Evolutionary conservation across 2,797 vertebrate species (phyloP), one percentile per base, ranked within the genome.

Genomic region (Falco novaeseelandiae): DNA sequence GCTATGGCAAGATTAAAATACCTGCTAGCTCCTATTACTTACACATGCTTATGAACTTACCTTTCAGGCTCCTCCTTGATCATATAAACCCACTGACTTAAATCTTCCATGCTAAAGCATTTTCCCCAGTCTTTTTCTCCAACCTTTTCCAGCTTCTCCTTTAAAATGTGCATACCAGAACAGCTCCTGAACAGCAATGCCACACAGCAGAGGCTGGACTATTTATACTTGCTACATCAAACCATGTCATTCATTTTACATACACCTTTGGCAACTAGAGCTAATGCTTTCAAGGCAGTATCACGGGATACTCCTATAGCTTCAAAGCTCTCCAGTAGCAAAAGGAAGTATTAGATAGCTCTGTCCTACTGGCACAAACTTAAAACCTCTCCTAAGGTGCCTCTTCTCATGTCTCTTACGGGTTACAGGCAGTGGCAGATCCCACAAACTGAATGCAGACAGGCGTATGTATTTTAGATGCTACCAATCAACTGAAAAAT

Each of bases 401-500:
- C 61, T 91, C 62, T 81, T 87, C 34, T 54, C 20, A 23, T 14
- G 34, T 81, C 42, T 21, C 34, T 70, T 76, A 54, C 4, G 44
- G 89, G 78, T 81, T 89, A 88, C 48, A 89, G 48, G 69, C 40
- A 74, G 82, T 8, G 14, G 54, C 58, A 83, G 66, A 92, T 79
- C 49, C 61, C 66, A 88, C 51, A 91, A 49, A 83, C 70, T 18
- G 51, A 95, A 94, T 48, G 69, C 42, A 95, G 72, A 59, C 72
- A 89, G 77, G 78, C 17, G 1, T 36, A 77, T 14, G n/a, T 57
- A 88, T 34, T 83, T 79, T 7, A 73, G 63, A 94, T 83, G 83
- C 63, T 89, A 83, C 84, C 67, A 79, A 93, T 91, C 92, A 95
- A 89, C 62, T 38, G 65, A 77, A 87, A 96, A 96, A 96, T 95